Percentiles rank a stretch among this genome's conserved stretches.
phyloP scores from a whole-genome alignment of 1,140 invertebrate genomes.

The Nylanderia fulva region DNA sequence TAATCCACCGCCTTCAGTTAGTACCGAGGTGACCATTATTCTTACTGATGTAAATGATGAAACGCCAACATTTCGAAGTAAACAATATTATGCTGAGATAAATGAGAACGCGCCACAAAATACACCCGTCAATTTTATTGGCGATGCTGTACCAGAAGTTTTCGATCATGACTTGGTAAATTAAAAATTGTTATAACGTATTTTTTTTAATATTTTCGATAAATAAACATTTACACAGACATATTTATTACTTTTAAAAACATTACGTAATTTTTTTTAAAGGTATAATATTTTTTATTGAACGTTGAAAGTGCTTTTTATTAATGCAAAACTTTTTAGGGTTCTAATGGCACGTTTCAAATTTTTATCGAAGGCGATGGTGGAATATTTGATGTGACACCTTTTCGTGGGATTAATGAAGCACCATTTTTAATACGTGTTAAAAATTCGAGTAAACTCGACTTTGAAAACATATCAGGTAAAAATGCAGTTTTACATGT shows the following conservation, averaged over 20 bases:
- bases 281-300: neutral
- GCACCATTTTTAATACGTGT: conserved; percentile 96
- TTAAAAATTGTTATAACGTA: neutral
- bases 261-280: too few species aligned
- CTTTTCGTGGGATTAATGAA: conserved; percentile 95
- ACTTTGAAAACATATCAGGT: conserved; percentile 93
- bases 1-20: conserved; percentile 90
- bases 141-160: conserved; percentile 93
- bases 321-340: conserved; percentile 85
- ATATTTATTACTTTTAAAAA: neutral
- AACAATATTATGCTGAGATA: conserved; percentile 94
- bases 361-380: conserved; percentile 93
- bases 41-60: conserved; percentile 98
- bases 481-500: neutral
- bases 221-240: neutral
- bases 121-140: conserved; percentile 95
- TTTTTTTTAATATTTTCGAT: neutral
- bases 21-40: conserved; percentile 96
- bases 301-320: conserved; percentile 1
- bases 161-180: conserved; percentile 96
- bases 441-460: conserved; percentile 92
- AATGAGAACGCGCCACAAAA: conserved; percentile 96
- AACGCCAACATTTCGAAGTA: conserved; percentile 93
- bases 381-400: conserved; percentile 96
- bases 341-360: conserved; percentile 96